These are phyloP conservation scores for Platyura marginata DNA, from an alignment of 1,140 invertebrate genomes.

Conservation along the genomic window DNA sequence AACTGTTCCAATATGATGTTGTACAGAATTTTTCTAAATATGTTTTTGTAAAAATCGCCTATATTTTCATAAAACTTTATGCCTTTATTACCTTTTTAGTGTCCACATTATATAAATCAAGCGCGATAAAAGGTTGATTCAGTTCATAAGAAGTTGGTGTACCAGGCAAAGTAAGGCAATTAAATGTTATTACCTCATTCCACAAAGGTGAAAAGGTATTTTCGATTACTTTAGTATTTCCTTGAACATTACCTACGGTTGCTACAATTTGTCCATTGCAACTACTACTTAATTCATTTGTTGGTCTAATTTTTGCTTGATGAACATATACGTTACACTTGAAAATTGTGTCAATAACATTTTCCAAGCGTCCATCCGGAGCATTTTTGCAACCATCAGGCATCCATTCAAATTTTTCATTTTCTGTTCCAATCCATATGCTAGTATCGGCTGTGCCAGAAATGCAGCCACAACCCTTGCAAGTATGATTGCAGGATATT, in stretches of 20 bases:
- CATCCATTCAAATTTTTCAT: constrained; percentile 11
- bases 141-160: constrained; percentile 24
- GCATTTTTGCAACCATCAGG: background rate
- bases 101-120: constrained; percentile 24
- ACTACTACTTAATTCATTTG: constrained; percentile 28
- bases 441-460: constrained; percentile 12
- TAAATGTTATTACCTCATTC: constrained; percentile 35
- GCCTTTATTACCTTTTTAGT: background rate
- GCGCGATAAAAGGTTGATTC: constrained; percentile 26
- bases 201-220: constrained; percentile 33
- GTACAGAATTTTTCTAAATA: too few species aligned
- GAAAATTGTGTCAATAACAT: constrained; percentile 17
- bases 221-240: constrained; percentile 14
- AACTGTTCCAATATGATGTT: too few species aligned
- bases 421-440: constrained; percentile 14
- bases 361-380: background rate
- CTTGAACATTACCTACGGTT: constrained; percentile 20
- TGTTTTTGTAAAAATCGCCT: too few species aligned
- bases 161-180: constrained; percentile 27
- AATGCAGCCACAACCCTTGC: constrained; percentile 23
- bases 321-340: constrained; percentile 36
- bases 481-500: constrained; percentile 24
- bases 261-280: constrained; percentile 31
- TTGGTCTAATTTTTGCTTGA: constrained; percentile 36
- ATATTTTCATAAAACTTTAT: too few species aligned